A percentile compares a stretch with the other conserved stretches of the same genome.
Evolutionary conservation across 1,140 invertebrate genomes (phyloP).

Genomic region (Wasmannia auropunctata): DNA sequence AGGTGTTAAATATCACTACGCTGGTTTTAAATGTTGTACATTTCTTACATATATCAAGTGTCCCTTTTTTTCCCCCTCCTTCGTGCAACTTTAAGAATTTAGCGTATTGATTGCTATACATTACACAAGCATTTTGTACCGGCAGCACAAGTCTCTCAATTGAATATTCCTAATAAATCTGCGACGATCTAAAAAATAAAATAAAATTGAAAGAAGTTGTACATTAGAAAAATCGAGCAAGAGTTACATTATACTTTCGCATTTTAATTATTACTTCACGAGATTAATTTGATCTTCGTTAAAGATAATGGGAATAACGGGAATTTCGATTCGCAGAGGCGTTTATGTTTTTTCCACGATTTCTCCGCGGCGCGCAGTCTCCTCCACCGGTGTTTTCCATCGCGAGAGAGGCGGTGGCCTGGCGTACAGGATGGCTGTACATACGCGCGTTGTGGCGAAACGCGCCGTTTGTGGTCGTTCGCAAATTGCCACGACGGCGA

Average conservation of each 20-base stretch:
- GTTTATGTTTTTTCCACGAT: slow-evolving; percentile 55
- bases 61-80: not conserved
- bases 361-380: slow-evolving; percentile 44
- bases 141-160: not conserved
- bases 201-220: not conserved
- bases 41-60: not conserved
- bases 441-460: slow-evolving; percentile 54
- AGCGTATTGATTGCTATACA: not conserved
- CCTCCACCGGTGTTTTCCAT: slow-evolving; percentile 19
- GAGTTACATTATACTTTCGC: not conserved
- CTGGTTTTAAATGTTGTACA: not conserved
- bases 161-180: not conserved
- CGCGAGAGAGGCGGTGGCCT: slow-evolving; percentile 53
- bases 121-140: not conserved
- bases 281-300: not conserved
- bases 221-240: not conserved
- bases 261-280: not conserved
- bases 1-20: not conserved
- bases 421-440: slow-evolving; percentile 38
- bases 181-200: not conserved
- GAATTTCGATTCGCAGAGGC: slow-evolving; percentile 7
- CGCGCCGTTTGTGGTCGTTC: slow-evolving; percentile 51
- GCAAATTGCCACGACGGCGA: slow-evolving; percentile 54
- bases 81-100: not conserved
- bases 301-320: not conserved